Evolutionary conservation across 2,888 invertebrate genomes (phyloP).

Genomic region (Cataglyphis altisquamis): DNA sequence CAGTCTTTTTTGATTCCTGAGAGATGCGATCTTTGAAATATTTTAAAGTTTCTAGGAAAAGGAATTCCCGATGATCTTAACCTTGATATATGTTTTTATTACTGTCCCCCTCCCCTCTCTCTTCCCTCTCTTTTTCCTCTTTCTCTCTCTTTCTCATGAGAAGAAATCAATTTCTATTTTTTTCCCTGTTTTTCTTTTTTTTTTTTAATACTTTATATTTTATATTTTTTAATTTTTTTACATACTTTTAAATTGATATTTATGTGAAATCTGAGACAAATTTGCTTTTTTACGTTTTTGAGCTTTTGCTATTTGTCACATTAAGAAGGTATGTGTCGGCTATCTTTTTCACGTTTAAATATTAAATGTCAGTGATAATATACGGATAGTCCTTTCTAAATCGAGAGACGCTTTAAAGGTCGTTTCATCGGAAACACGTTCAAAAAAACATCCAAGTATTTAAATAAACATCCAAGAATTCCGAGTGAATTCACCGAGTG

Average conservation of each 20-base stretch:
- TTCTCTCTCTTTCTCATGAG: too few species aligned
- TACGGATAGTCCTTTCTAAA: not conserved
- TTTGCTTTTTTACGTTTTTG: not conserved
- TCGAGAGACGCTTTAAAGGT: not conserved
- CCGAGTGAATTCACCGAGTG: not conserved
- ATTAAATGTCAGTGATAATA: conserved; percentile 20
- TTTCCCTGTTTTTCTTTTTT: not conserved
- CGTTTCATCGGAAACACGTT: not conserved
- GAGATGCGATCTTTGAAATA: too few species aligned
- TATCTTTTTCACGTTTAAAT: conserved; percentile 8
- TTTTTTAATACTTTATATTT: not conserved
- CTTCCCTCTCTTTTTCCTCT: too few species aligned
- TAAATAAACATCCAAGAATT: conserved; percentile 10
- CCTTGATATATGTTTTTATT: too few species aligned
- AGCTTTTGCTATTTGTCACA: not conserved
- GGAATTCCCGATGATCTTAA: too few species aligned
- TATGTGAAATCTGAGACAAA: not conserved
- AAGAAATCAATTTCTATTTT: too few species aligned
- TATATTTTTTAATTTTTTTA: too few species aligned
- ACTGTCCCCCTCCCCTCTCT: too few species aligned
- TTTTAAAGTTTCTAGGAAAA: too few species aligned
- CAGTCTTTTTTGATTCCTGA: too few species aligned
- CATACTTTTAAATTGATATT: conserved; percentile 25
- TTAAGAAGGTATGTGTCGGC: not conserved
- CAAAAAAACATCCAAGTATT: not conserved